Evolutionary conservation across 1,140 invertebrate genomes (phyloP).

Genomic region (Rhopalosiphum padi): DNA sequence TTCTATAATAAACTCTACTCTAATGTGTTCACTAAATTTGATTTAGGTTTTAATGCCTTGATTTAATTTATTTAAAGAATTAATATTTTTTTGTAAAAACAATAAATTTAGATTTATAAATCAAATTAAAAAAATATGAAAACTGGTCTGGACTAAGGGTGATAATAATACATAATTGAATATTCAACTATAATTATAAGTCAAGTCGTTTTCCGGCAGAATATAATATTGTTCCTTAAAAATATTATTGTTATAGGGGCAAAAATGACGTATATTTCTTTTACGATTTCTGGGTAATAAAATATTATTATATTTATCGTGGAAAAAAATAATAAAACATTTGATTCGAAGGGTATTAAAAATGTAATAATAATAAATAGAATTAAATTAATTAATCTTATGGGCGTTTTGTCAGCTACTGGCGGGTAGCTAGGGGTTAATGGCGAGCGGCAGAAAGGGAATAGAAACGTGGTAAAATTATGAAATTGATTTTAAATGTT

Average conservation of each 20-base stretch:
- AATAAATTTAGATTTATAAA: neutral
- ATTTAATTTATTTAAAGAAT: neutral
- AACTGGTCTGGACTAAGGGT: neutral
- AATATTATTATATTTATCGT: neutral
- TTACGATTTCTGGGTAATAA: neutral
- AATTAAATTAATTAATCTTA: neutral
- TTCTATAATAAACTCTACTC: constrained; percentile 36
- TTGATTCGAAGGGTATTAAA: neutral
- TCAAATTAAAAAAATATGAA: constrained; percentile 21
- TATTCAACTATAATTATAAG: neutral
- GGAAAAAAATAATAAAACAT: neutral
- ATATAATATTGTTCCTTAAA: neutral
- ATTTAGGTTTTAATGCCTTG: neutral
- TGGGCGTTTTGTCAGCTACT: neutral
- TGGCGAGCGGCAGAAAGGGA: too few species aligned
- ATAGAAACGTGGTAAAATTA: neutral
- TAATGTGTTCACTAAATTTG: neutral
- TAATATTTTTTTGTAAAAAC: neutral
- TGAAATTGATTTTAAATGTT: constrained; percentile 38
- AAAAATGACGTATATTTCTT: neutral
- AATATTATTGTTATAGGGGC: neutral
- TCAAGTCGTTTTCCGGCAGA: neutral
- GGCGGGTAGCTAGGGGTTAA: neutral
- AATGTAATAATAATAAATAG: neutral
- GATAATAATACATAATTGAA: constrained; percentile 11